Conservation (phyloP, 1,140 invertebrate species). For the Dryas iulia region DNA sequence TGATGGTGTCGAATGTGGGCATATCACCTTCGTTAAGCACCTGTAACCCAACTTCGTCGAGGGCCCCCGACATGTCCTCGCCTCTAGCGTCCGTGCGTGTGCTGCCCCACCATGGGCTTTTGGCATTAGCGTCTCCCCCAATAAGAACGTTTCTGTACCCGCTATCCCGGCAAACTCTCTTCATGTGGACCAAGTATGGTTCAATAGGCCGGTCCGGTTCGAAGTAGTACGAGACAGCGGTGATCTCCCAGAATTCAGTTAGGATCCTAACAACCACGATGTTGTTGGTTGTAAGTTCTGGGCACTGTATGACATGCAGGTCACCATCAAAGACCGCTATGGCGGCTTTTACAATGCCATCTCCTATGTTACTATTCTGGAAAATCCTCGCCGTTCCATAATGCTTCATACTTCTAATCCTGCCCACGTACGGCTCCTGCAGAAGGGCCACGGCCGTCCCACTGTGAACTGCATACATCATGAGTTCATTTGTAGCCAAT, state of each 20-base stretch:
- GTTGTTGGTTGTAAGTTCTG: constrained; percentile 20
- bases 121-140: constrained; percentile 35
- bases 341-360: constrained; percentile 12
- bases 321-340: constrained; percentile 12
- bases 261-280: constrained; percentile 6
- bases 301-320: constrained; percentile 7
- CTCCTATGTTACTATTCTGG: background rate
- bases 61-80: background rate
- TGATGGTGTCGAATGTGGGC: constrained; percentile 38
- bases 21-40: constrained; percentile 31
- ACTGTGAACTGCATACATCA: no score
- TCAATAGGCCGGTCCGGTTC: constrained; percentile 13
- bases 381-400: constrained; percentile 6
- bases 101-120: constrained; percentile 35
- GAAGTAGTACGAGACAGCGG: constrained; percentile 1
- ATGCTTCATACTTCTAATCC: background rate
- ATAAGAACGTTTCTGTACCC: background rate
- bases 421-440: constrained; percentile 26
- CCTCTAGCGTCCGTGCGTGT: no score
- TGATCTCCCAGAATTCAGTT: constrained; percentile 11
- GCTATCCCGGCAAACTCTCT: background rate
- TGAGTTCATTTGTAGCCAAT: constrained; percentile 14
- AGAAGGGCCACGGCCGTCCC: constrained; percentile 10
- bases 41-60: constrained; percentile 21
- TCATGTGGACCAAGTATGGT: background rate